Evolutionary conservation across 2,113 vertebrate species (phyloP).

Genomic region (Ceyx melanurus): DNA sequence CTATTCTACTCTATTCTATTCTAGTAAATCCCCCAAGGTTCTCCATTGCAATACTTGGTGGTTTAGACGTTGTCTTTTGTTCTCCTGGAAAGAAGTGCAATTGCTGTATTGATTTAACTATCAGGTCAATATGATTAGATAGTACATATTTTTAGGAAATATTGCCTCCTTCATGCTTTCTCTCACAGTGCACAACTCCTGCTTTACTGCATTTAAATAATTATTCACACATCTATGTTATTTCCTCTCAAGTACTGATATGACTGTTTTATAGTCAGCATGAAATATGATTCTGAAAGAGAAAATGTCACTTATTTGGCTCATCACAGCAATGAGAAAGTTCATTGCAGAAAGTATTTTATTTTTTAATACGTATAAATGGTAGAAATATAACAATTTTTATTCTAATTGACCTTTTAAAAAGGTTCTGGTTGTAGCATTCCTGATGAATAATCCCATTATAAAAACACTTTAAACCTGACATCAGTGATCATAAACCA

Average conservation of each 20-base stretch:
- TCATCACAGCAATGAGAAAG: neutral
- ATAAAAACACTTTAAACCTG: neutral
- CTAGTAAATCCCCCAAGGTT: neutral
- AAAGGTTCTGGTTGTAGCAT: neutral
- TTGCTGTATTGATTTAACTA: neutral
- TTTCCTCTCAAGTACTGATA: neutral
- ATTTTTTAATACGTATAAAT: neutral
- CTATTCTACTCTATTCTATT: too few species aligned
- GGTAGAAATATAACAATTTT: neutral
- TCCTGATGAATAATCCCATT: neutral
- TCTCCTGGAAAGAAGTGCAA: neutral
- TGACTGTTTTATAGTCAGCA: neutral
- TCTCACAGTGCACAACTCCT: neutral
- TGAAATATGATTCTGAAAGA: neutral
- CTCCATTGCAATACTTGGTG: neutral
- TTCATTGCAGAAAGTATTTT: neutral
- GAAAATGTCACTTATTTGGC: neutral
- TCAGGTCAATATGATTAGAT: neutral
- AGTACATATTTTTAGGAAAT: neutral
- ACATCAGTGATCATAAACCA: neutral
- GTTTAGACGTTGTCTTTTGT: neutral
- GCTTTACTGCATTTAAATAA: neutral
- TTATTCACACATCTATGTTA: neutral
- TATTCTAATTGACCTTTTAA: neutral
- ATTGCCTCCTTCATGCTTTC: neutral